These are phyloP conservation scores for Enteromius radiatus DNA, from an alignment of 2,797 vertebrate species.

Conservation along the genomic window DNA sequence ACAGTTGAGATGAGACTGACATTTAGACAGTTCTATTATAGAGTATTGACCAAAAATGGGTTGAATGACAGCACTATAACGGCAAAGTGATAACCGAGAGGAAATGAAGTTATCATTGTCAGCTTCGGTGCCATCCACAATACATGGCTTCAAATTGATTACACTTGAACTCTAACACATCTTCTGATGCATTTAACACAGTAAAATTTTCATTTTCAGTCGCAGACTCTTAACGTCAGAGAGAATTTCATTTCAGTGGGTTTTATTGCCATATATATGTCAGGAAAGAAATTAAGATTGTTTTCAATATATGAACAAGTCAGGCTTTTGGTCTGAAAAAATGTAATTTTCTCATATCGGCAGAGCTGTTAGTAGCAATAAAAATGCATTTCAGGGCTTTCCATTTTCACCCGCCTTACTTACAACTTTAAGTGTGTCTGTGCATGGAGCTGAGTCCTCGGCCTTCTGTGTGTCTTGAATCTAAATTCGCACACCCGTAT, in stretches of 20 bases:
- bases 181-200: conserved; percentile 58
- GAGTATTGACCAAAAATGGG: conserved; percentile 64
- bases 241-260: neutral
- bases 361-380: conserved; percentile 5
- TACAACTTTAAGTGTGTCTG: conserved; percentile 34
- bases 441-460: conserved; percentile 5
- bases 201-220: conserved; percentile 61
- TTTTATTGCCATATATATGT: neutral
- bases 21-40: conserved; percentile 60
- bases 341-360: conserved; percentile 26
- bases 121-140: conserved; percentile 57
- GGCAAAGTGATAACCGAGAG: conserved; percentile 52
- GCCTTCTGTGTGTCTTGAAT: conserved; percentile 54
- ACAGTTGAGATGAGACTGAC: conserved; percentile 43
- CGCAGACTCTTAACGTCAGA: neutral
- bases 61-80: conserved; percentile 63
- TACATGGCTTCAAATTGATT: conserved; percentile 54
- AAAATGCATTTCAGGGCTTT: conserved; percentile 30
- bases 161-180: conserved; percentile 55
- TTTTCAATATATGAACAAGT: conserved; percentile 6
- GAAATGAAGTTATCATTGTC: conserved; percentile 68
- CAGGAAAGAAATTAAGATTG: conserved; percentile 2
- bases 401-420: conserved; percentile 1
- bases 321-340: conserved; percentile 18
- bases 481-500: conserved; percentile 16